These are phyloP conservation scores for Heliocidaris tuberculata DNA, from an alignment of 35 echinoderm and acorn worm genomes.

Conservation along the genomic window DNA sequence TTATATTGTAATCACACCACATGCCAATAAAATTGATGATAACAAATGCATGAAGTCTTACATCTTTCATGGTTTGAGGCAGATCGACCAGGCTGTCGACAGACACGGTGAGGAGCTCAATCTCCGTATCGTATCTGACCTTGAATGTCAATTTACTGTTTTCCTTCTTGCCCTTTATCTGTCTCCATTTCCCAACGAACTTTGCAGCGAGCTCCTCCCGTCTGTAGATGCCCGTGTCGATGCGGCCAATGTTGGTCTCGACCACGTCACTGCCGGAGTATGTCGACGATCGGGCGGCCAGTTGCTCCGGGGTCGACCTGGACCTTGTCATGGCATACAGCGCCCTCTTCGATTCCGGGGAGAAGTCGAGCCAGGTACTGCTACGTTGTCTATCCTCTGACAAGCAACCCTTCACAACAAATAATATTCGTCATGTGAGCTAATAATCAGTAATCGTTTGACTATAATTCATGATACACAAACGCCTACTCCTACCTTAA, in stretches of 20 bases:
- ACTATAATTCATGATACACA: no score
- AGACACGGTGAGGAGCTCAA: slow-evolving; percentile 64
- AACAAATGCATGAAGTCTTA: slow-evolving; percentile 20
- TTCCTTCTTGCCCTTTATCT: slow-evolving; percentile 31
- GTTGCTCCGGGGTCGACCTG: neutral
- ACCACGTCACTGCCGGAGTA: neutral
- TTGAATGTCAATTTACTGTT: slow-evolving; percentile 74
- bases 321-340: slow-evolving; percentile 27
- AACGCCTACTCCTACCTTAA: no score
- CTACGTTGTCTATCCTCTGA: slow-evolving; percentile 13
- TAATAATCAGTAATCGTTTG: no score
- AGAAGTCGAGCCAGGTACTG: slow-evolving; percentile 7
- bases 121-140: slow-evolving; percentile 64
- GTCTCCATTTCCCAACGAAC: slow-evolving; percentile 27
- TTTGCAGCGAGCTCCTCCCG: slow-evolving; percentile 44
- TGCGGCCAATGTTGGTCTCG: slow-evolving; percentile 40
- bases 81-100: slow-evolving; percentile 63
- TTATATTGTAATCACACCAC: no score
- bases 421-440: neutral
- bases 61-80: slow-evolving; percentile 40
- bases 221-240: slow-evolving; percentile 53
- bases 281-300: neutral
- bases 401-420: neutral
- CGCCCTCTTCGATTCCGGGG: slow-evolving; percentile 28
- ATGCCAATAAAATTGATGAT: no score